Base-by-base conservation (phyloP, 2,888 invertebrate genomes). In the Macaria notata region DNA sequence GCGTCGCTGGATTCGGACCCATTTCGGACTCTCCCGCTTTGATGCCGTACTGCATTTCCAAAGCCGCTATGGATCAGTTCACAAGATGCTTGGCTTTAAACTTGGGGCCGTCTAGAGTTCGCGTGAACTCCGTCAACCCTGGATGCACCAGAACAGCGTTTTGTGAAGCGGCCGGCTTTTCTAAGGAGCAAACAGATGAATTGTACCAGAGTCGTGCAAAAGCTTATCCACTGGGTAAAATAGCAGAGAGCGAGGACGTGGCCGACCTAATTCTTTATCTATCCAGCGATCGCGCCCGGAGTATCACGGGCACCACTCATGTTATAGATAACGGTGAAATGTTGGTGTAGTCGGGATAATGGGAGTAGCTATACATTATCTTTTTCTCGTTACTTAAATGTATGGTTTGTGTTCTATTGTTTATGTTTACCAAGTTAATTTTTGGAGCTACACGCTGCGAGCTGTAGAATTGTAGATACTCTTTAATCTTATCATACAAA, bases 61-160 rank as follows among this genome's bases (percentile, higher is more conserved):
- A 99, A 91, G 93, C 97, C 33, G 98, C 98, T 3, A 83, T 98
- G 9, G 98, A 99, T 89, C 98, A 98, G 78, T 94, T 99, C 68
- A 99, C 99, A 0, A 94, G 95, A 76, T 98, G 98, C 78, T 92
- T 95, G 6, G 98, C 99, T 8, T 83, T 98, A 51, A 98, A 97
- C 74, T 84, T 97, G 51, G 96, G 95, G 41, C 76, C 92, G 0
- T 94, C 95, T 71, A 94, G 95, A 64, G 96, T 98, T 0, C 92
- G 98, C 43, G 97, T 96, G 0, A 98, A 98, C 84, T 94, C 95
- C 38, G 97, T 98, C 0, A 98, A 97, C 87, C 98, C 98, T 4
- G 98, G 98, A n/a, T 98, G 98, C 0, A 95, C 96, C 4, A 84
- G 95, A n/a, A 98, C 98, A 9, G 63, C 75, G 36, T 89, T 89